Evolutionary conservation across 2,888 invertebrate species (phyloP), one percentile per base, ranked within the genome.

Genomic region (Rugalucina vietnamica): DNA sequence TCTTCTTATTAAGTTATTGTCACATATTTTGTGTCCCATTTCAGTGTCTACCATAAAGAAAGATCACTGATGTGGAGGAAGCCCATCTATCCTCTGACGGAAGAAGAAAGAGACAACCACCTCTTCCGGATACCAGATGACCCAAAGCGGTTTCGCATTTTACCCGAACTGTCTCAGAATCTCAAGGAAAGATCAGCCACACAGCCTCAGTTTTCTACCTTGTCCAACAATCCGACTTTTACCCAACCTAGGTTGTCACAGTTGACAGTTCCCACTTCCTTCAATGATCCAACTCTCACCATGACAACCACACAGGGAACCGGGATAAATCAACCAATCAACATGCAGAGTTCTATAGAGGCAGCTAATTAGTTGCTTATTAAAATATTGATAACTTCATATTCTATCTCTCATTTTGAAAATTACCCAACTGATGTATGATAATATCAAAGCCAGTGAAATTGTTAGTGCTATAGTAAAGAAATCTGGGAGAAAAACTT

Each of bases 21-120:
- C n/a, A n/a, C n/a, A n/a, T n/a, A n/a, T n/a, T n/a, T n/a, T n/a
- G n/a, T n/a, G n/a, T n/a, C n/a, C n/a, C n/a, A n/a, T n/a, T 91
- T 72, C 90, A 93, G 93, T 90, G 91, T 91, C 14, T 91, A 92
- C 76, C 91, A 93, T 86, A 93, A 91, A 73, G 89, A 91, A 24
- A 84, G 92, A 39, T 76, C 82, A 14, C 79, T 73, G 70, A 85
- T 93, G 60, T 91, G 91, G 86, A 88, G 91, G 37, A 81, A 91
- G 10, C 86, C 85, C 10, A 92, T 93, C 21, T 32, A 86, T 29
- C 90, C 91, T 3, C 81, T 94, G 29, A 87, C 85, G 34, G 91
- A 91, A 14, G 87, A 90, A 8, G 93, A 94, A 74, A 81, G 91
- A 74, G 91, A 92, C 77, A 92, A 92, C 69, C 92, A 92, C 79